Evolutionary conservation across 2,888 invertebrate genomes (phyloP).

Genomic region (Germaria angustata): DNA sequence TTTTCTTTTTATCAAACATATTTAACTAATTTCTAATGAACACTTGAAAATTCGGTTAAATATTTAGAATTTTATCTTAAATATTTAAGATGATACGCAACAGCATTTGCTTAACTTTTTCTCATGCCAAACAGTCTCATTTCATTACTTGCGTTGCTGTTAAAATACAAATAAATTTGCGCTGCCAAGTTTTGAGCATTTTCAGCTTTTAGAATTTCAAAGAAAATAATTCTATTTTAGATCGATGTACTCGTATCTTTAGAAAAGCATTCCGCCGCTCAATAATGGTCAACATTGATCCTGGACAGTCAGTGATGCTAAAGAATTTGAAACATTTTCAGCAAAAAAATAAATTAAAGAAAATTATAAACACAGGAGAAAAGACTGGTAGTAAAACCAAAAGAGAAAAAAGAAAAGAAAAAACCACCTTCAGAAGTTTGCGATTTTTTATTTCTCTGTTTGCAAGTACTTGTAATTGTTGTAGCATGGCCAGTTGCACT

Average conservation of each 20-base stretch:
- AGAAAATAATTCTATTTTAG: conserved; percentile 44
- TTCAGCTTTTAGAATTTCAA: conserved; percentile 26
- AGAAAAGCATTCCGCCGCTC: conserved; percentile 56
- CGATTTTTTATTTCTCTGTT: neutral
- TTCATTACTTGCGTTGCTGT: conserved; percentile 29
- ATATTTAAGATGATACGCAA: neutral
- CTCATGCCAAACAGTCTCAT: conserved; percentile 30
- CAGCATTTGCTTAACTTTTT: neutral
- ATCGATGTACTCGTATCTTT: conserved; percentile 36
- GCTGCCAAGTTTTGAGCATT: neutral
- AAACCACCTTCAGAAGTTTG: neutral
- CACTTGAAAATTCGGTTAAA: conserved; percentile 16
- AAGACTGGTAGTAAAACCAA: conserved; percentile 32
- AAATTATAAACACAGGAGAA: too few species aligned
- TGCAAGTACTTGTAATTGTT: neutral
- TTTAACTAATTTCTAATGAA: conserved; percentile 23
- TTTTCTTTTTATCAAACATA: neutral
- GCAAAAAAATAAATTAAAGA: neutral
- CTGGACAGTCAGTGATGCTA: conserved; percentile 34
- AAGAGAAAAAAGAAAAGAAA: conserved; percentile 25
- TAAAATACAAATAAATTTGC: neutral
- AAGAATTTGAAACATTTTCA: conserved; percentile 17
- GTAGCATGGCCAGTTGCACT: conserved; percentile 26
- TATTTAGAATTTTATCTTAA: conserved; percentile 24
- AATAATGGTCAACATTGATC: conserved; percentile 7